A percentile compares a stretch with the other conserved stretches of the same genome.
Evolutionary conservation across 2,113 vertebrate species (phyloP).

Genomic region (Ictidomys tridecemlineatus): DNA sequence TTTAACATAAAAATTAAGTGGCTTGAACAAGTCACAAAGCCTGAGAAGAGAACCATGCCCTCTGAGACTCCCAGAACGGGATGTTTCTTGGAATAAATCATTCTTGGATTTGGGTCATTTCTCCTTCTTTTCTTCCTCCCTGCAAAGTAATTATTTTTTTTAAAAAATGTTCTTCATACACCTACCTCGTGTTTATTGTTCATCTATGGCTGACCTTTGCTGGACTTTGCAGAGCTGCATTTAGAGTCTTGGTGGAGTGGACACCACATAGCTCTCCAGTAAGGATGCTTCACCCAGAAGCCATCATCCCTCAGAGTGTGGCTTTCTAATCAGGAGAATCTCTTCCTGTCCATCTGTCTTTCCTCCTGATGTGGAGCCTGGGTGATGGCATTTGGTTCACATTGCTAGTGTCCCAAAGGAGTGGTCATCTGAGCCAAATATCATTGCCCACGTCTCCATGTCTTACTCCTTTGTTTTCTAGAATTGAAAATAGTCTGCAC

Average conservation of each 20-base stretch:
- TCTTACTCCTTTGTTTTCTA: background rate
- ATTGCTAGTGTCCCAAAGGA: background rate
- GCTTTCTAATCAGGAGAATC: background rate
- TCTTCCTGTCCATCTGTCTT: background rate
- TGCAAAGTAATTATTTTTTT: constrained; percentile 26
- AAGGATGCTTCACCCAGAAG: background rate
- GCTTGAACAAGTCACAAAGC: background rate
- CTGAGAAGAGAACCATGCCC: background rate
- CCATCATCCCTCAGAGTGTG: background rate
- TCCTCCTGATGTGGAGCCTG: background rate
- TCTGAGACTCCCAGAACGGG: background rate
- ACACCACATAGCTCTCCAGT: background rate
- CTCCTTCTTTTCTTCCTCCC: constrained; percentile 6
- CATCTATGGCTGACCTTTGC: background rate
- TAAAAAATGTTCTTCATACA: background rate
- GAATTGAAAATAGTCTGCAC: background rate
- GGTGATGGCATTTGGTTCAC: background rate
- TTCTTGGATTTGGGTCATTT: constrained; percentile 7
- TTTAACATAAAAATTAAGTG: constrained; percentile 17
- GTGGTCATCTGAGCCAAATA: background rate
- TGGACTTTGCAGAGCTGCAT: background rate
- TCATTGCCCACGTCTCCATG: background rate
- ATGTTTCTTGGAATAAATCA: constrained; percentile 2
- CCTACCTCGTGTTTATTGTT: background rate
- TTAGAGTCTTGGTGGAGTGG: background rate